Base-by-base conservation (phyloP, 1,140 invertebrate species). In the Triops cancriformis region DNA sequence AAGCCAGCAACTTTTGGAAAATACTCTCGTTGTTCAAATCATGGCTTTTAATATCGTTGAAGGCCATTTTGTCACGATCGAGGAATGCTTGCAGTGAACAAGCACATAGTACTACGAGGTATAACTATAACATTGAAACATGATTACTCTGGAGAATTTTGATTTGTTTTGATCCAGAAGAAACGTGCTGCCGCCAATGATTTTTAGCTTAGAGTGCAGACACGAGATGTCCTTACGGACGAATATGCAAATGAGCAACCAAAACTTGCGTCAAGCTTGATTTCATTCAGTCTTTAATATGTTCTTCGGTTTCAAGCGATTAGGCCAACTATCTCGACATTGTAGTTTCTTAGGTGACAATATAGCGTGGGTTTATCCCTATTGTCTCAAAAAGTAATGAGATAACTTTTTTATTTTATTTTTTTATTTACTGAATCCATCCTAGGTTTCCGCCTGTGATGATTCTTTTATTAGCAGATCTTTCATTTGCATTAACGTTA, bases 171-270 rank as follows among this genome's bases (percentile, higher is more conserved):
- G 51, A 64, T 64, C 18, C 14, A 64, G 5, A 6, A 64, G 51
- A 64, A 64, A 64, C 51, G 51, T 64, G 51, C 51, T 64, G 51
- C 51, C 51, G 51, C 51, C 51, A 64, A 64, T 64, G 23, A 9
- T n/a, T 14, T 64, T 23, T 64, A 64, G 23, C 18, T 64, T n/a
- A 10, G 0, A 64, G 6, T 0, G 0, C 1, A 18, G 51, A 9
- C 51, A 64, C 9, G 5, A 64, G 51, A 64, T 10, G 51, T 1
- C 51, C 1, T 0, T 1, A 64, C 6, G 4, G 2, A 23, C 51
- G 31, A 37, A 37, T 37, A 0, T 23, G 51, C 9, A 64, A 64
- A 64, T 64, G 14, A 64, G 51, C 10, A 14, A 18, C 14, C 6
- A 10, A 64, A 37, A 7, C 31, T 37, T 37, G 2, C 2, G 31